phyloP scores from a whole-genome alignment of 2,113 vertebrate genomes.

The Neolamprologus caudopunctatus region DNA sequence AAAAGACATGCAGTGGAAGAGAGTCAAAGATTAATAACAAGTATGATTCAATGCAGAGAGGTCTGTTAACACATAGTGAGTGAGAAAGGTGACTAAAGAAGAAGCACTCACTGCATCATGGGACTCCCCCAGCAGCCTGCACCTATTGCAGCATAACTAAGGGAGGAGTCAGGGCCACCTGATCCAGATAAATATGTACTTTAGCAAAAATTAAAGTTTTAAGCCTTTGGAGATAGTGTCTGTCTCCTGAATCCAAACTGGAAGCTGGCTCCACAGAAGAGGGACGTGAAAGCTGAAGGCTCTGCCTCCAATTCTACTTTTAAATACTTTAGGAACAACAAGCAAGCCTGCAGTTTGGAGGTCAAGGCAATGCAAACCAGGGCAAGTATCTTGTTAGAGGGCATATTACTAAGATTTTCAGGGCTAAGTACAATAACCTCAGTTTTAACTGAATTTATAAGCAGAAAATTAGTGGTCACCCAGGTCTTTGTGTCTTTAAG shows the following conservation, averaged over 20 bases:
- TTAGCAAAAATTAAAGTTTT: background rate
- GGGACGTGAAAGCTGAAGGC: rapidly evolving
- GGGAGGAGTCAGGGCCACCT: background rate
- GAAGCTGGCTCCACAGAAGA: background rate
- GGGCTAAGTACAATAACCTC: background rate
- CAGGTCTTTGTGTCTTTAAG: background rate
- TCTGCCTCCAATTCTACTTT: background rate
- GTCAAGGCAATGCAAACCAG: background rate
- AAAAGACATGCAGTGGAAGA: background rate
- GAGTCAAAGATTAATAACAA: background rate
- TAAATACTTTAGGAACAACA: background rate
- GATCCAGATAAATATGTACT: background rate
- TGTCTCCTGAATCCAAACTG: background rate
- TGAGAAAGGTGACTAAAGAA: background rate
- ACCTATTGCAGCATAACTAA: background rate
- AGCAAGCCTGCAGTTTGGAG: background rate
- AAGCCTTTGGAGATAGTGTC: background rate
- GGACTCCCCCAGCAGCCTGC: background rate
- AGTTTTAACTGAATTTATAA: background rate
- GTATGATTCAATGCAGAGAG: background rate
- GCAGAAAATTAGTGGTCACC: background rate
- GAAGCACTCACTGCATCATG: background rate
- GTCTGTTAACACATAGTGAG: background rate
- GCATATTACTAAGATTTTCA: background rate
- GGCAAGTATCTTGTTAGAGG: background rate